Conservation (phyloP, 1,140 invertebrate species). For the Coelopa frigida region DNA sequence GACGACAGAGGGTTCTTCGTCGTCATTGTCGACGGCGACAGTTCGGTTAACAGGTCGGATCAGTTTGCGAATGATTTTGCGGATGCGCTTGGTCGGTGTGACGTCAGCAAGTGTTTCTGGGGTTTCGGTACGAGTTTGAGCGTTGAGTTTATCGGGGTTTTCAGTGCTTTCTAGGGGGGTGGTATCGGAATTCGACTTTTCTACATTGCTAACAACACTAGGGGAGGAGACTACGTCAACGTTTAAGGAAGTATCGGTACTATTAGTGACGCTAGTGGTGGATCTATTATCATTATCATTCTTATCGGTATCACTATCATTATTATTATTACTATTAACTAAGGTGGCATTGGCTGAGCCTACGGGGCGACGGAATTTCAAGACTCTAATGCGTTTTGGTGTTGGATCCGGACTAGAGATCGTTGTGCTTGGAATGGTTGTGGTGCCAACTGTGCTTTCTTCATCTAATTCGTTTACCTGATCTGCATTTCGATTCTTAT, state of each 20-base stretch:
- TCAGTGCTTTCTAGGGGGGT: conserved; percentile 1
- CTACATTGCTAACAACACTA: conserved; percentile 7
- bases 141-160: not conserved
- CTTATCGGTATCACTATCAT: conserved; percentile 12
- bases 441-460: conserved; percentile 13
- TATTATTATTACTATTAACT: not conserved
- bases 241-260: conserved; percentile 14
- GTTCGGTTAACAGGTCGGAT: conserved; percentile 11
- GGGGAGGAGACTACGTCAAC: conserved; percentile 11
- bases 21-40: not conserved
- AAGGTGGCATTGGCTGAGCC: conserved; percentile 5
- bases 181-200: conserved; percentile 3
- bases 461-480: conserved; percentile 34
- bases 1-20: not conserved
- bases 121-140: conserved; percentile 8
- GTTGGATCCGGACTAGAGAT: conserved; percentile 17
- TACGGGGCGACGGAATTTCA: conserved; percentile 32
- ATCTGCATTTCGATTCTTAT: conserved; percentile 16
- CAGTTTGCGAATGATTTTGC: conserved; percentile 37
- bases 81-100: conserved; percentile 27
- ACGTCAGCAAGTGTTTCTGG: conserved; percentile 4
- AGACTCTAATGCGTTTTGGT: conserved; percentile 31
- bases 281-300: no score
- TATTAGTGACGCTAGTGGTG: conserved; percentile 14
- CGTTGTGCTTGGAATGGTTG: conserved; percentile 12